These are phyloP conservation scores for Heliconius sara DNA, from an alignment of 2,888 invertebrate genomes.

Conservation along the genomic window DNA sequence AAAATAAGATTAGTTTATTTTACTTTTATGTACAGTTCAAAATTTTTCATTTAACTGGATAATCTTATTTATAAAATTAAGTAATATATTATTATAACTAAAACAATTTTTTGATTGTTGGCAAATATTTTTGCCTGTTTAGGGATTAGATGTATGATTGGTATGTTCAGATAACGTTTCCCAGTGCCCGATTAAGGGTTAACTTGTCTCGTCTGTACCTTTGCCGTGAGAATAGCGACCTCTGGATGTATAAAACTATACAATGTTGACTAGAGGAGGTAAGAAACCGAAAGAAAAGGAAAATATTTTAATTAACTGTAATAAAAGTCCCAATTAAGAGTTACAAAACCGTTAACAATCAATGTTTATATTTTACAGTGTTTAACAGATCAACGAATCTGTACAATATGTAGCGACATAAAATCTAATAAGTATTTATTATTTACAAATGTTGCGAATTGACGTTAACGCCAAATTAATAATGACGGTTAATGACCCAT, in stretches of 20 bases:
- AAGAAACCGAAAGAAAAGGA: neutral
- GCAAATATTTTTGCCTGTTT: neutral
- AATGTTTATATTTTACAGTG: neutral
- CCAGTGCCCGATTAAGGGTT: neutral
- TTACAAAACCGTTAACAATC: neutral
- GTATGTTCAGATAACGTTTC: neutral
- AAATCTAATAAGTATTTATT: neutral
- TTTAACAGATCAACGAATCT: slow-evolving; percentile 2
- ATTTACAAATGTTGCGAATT: slow-evolving; percentile 5
- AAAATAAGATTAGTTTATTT: neutral
- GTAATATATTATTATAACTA: neutral
- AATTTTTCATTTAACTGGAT: neutral
- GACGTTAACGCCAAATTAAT: neutral
- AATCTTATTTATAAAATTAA: neutral
- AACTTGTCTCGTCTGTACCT: slow-evolving; percentile 8
- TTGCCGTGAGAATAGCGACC: slow-evolving; percentile 2
- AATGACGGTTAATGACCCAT: neutral
- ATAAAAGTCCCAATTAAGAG: neutral
- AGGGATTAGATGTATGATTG: neutral
- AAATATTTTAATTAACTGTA: too few species aligned
- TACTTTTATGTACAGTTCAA: neutral
- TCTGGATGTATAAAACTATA: slow-evolving; percentile 36
- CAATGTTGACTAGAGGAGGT: slow-evolving; percentile 38
- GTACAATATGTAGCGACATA: neutral
- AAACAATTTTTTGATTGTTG: neutral